Conservation (phyloP, 2,113 vertebrate genomes). For the Centropus bengalensis region DNA sequence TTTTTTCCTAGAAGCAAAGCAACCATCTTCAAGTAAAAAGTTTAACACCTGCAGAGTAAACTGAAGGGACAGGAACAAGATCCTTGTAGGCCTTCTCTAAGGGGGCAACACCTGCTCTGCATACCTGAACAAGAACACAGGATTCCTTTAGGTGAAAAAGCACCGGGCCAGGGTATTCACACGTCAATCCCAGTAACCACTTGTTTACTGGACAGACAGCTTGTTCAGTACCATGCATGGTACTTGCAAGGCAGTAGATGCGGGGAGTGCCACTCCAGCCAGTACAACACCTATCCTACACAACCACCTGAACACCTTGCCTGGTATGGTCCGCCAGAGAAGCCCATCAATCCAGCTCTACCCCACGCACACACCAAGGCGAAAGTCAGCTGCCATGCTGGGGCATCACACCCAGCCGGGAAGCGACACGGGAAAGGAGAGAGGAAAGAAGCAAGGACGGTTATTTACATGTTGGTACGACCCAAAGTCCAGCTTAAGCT, state of each 20-base stretch:
- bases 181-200: background rate
- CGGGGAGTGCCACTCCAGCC: background rate
- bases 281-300: background rate
- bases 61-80: background rate
- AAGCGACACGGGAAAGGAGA: background rate
- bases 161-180: background rate
- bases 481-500: background rate
- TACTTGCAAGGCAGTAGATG: background rate
- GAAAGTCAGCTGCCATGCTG: rapidly evolving
- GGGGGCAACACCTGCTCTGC: no score
- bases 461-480: background rate
- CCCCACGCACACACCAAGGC: rapidly evolving
- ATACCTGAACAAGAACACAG: background rate
- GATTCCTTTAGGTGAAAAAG: background rate
- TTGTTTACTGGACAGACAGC: background rate
- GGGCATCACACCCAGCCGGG: rapidly evolving
- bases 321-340: rapidly evolving
- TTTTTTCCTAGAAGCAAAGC: background rate
- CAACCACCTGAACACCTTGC: rapidly evolving
- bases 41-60: background rate
- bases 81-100: background rate
- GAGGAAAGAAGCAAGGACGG: background rate
- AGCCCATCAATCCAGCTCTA: background rate
- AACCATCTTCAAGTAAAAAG: background rate
- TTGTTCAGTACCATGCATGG: rapidly evolving